Base-by-base conservation (phyloP, 2,113 vertebrate species). In the Leptosomus discolor region DNA sequence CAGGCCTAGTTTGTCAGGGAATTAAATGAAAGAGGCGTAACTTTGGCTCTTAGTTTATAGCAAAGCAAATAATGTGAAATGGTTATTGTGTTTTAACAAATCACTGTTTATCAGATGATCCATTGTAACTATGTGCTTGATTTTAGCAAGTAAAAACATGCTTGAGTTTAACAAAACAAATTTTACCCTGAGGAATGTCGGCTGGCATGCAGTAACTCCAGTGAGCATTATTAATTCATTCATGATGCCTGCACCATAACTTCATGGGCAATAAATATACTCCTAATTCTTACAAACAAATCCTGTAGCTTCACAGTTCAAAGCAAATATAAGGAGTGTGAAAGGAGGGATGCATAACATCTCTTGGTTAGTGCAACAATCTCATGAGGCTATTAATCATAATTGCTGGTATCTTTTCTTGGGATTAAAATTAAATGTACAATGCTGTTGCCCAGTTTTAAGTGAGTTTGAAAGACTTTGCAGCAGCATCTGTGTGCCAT, bases 111-210 rank as follows among this genome's bases (percentile, higher is more conserved):
- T 88, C 88, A 74, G 71, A 63, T 84, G 86, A 88, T 88, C 68
- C 85, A 26, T 94, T 58, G 75, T 77, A 88, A 91, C 88, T 77
- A 34, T 10, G 54, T 58, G 58, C 91, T 92, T 89, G 83, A 91
- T 86, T 92, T 95, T 91, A 95, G 91, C 71, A 63, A 95, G 89
- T 84, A 22, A 92, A 95, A 94, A 69, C 88, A 86, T 69, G 41
- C 85, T 94, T 94, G 82, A 92, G 68, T 96, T 94, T 80, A 91
- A 80, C 83, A 92, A 94, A 96, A 95, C 76, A 89, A 74, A 74
- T 89, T 51, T 80, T 91, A 57, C 89, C 41, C 71, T 8, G 32
- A 89, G 80, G 91, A 94, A 92, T 95, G 86, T 88, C 2, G 3
- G 37, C 86, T 86, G 79, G 85, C 94, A 80, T 24, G 67, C 58